Evolutionary conservation across 2,888 invertebrate species (phyloP), one percentile per base, ranked within the genome.

Genomic region (Ecliptopera silaceata): DNA sequence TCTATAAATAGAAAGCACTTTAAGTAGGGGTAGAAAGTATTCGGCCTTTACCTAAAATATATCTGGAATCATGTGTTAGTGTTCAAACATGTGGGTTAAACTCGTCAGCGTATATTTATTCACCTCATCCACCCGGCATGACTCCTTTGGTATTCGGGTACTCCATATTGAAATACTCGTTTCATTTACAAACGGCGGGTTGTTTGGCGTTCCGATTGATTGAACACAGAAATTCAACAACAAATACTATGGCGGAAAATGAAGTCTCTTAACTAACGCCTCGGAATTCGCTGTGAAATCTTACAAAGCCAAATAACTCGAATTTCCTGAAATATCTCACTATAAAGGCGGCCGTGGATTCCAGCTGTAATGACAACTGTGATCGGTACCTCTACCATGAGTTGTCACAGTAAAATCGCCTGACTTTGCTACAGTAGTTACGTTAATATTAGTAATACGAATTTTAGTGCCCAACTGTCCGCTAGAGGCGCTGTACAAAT

Each of bases 281-380:
- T 22, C 34, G 22, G 15, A 42, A 34, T 41, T 26, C 34, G 54
- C 26, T 54, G 29, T 55, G 15, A 44, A 56, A 43, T 42, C 22
- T 29, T 53, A 46, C 42, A 54, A 54, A 39, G 50, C 26, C 13
- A 39, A 54, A 46, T 53, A 56, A 53, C 50, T 50, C 26, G 20
- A 11, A 50, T 50, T 60, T 43, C 46, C 5, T 17, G 53, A 58
- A 56, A 48, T 38, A 34, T 43, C 32, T 54, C 53, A 55, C 54
- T 58, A 55, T 61, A 41, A 54, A 43, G 31, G 57, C 49, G 57
- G 51, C 54, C 32, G 54, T 61, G 49, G 51, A 53, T 55, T 55
- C 54, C 47, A 17, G 42, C 58, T 55, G 55, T 58, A 61, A 61
- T 61, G 61, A 61, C 51, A 55, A 57, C 54, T 48, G 54, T 52